These are phyloP conservation scores for Adrianichthys oophorus DNA, from an alignment of 2,797 vertebrate species.

Conservation along the genomic window DNA sequence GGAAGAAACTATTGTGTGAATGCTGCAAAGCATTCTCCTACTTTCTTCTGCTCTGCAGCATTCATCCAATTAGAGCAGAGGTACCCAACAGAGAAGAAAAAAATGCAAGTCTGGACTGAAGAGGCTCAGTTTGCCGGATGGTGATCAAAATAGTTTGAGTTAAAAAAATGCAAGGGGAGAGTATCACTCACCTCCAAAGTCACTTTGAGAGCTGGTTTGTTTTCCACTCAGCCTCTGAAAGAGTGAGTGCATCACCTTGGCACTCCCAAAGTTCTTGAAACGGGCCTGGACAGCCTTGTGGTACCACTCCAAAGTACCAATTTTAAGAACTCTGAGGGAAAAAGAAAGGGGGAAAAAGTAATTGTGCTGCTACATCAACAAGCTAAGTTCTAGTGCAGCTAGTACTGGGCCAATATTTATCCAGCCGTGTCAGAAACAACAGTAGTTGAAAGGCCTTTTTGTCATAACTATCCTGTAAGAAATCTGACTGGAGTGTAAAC, in stretches of 20 bases:
- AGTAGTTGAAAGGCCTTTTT: too few species aligned
- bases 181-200: conserved; percentile 67
- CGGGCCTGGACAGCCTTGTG: conserved; percentile 84
- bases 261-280: conserved; percentile 91
- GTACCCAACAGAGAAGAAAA: too few species aligned
- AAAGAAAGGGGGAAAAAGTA: background rate
- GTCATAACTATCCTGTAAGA: too few species aligned
- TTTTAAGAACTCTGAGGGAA: conserved; percentile 82
- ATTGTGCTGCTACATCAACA: background rate
- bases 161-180: background rate
- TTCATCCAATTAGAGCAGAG: too few species aligned
- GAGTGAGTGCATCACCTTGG: conserved; percentile 90
- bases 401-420: too few species aligned
- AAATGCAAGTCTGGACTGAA: too few species aligned
- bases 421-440: too few species aligned
- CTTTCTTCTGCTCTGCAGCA: too few species aligned
- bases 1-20: too few species aligned
- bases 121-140: too few species aligned
- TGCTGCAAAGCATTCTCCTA: too few species aligned
- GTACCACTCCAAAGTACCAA: conserved; percentile 92
- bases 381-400: background rate
- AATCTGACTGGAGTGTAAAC: too few species aligned
- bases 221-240: conserved; percentile 77
- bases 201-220: conserved; percentile 47
- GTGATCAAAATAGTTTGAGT: background rate